phyloP scores from a whole-genome alignment of 2,888 invertebrate species.

The Andricus quercusramuli region DNA sequence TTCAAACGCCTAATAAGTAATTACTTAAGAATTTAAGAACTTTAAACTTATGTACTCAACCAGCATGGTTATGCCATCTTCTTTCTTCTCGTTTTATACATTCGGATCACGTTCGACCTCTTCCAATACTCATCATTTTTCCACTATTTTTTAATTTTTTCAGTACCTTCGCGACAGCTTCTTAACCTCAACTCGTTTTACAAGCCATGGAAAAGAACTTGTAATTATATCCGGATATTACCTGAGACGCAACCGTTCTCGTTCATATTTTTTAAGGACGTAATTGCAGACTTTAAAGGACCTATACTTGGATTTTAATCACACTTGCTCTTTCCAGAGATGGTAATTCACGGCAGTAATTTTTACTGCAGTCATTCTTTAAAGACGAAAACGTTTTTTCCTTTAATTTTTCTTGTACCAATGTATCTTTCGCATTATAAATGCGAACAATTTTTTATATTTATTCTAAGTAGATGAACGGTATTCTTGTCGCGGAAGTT shows the following conservation, averaged over 20 bases:
- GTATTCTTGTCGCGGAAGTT: neutral
- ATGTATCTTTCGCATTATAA: constrained; percentile 5
- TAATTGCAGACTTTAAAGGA: neutral
- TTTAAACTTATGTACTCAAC: neutral
- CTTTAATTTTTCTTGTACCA: neutral
- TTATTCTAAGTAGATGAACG: constrained; percentile 16
- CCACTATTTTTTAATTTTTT: neutral
- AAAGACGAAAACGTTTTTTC: neutral
- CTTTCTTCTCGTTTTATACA: constrained; percentile 2
- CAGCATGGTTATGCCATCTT: neutral
- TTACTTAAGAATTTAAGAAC: neutral
- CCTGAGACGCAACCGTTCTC: neutral
- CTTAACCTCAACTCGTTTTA: constrained; percentile 4
- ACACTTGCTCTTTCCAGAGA: neutral
- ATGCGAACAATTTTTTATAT: constrained; percentile 13
- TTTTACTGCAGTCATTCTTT: neutral
- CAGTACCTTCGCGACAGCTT: neutral
- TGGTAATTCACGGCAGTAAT: neutral
- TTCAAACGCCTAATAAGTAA: neutral
- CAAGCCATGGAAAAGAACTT: neutral
- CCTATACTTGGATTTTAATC: neutral
- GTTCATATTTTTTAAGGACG: neutral
- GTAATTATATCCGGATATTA: neutral
- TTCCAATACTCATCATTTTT: neutral
- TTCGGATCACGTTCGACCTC: neutral